Base-by-base conservation (phyloP, 2,888 invertebrate species). In the Nomada goodeniana region DNA sequence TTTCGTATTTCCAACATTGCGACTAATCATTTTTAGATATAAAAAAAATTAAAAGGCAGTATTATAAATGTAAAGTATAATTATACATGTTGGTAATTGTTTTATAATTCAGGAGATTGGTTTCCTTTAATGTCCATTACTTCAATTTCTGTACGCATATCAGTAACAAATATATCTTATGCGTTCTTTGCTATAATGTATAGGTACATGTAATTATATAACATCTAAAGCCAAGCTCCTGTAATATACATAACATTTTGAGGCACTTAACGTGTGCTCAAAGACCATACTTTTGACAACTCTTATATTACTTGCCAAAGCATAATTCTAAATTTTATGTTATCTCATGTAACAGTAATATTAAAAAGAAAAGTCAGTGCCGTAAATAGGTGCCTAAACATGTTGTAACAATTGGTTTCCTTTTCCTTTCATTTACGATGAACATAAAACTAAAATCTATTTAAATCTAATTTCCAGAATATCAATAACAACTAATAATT, bases 171-270 rank as follows among this genome's bases (percentile, higher is more conserved):
- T 93, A 93, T 93, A 93, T 93, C 91, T 91, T 93, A 93, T 93
- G 93, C 93, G 92, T 89, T 91, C 89, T 88, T 90, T 90, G 90
- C 90, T 92, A 92, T 92, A 91, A 91, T 92, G 90, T 93, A 91
- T 93, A 93, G 92, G 90, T 93, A 93, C 92, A 93, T 93, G 91
- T 92, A 93, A 91, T 92, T 92, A 91, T 93, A 83, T 93, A 93
- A 93, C 93, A 93, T 91, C 93, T 93, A 93, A 93, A 93, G 93
- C 93, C 93, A 93, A 93, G 93, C 93, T 93, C 93, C 93, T 93
- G 93, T 92, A 93, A 93, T 93, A 92, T 93, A 93, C 93, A 93
- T 91, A 93, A 93, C 93, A 92, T 92, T 80, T 93, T 93, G 93
- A 93, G 93, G 93, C 93, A 93, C 93, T 93, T 93, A 92, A 92